Conservation (phyloP, 2,113 vertebrate genomes). For the Alaudala cheleensis region DNA sequence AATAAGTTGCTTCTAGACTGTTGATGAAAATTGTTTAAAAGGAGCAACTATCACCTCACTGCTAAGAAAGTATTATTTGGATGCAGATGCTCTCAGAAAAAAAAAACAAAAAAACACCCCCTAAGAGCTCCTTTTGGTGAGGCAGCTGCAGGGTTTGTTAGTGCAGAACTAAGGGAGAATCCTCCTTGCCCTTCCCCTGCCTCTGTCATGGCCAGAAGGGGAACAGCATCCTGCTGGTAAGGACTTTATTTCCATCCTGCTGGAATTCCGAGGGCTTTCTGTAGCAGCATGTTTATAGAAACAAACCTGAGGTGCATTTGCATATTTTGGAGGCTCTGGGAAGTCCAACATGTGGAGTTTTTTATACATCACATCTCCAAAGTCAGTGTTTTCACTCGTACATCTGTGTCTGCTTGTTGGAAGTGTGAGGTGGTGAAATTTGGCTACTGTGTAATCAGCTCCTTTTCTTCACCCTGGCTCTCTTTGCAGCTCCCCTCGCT, state of each 20-base stretch:
- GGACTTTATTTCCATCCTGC: background rate
- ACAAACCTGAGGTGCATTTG: background rate
- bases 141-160: slow-evolving; percentile 34
- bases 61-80: slow-evolving; percentile 39
- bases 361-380: background rate
- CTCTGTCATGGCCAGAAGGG: background rate
- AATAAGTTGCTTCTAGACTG: background rate
- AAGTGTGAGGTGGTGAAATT: background rate
- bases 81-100: background rate
- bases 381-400: background rate
- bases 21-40: background rate
- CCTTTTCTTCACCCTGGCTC: background rate
- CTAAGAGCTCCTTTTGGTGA: background rate
- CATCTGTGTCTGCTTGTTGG: background rate
- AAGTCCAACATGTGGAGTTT: background rate
- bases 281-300: background rate
- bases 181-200: background rate
- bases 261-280: background rate
- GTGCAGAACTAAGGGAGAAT: slow-evolving; percentile 2
- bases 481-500: background rate
- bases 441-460: background rate
- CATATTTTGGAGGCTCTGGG: background rate
- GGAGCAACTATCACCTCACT: slow-evolving; percentile 12
- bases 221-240: background rate
- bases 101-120: background rate